Evolutionary conservation across 1,140 invertebrate genomes (phyloP).

Genomic region (Plectrocnemia conspersa): DNA sequence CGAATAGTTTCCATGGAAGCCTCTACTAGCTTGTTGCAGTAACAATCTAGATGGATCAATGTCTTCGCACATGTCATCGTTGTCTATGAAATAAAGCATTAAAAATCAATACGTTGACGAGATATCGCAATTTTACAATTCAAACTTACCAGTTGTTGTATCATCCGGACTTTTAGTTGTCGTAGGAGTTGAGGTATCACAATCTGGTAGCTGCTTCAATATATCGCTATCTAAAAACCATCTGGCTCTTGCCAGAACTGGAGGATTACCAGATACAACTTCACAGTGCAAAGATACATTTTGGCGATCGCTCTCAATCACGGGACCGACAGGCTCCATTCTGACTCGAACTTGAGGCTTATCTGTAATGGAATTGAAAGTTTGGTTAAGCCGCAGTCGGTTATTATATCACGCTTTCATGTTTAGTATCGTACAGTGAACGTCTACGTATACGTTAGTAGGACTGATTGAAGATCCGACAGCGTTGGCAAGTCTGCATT

Average conservation of each 20-base stretch:
- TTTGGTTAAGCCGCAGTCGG: not conserved
- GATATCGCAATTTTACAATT: not conserved
- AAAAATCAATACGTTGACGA: slow-evolving; percentile 3
- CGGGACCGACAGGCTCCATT: slow-evolving; percentile 69
- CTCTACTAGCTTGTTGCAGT: slow-evolving; percentile 72
- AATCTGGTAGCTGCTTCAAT: slow-evolving; percentile 80
- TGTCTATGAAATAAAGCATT: slow-evolving; percentile 19
- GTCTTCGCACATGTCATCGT: slow-evolving; percentile 63
- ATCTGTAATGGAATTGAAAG: slow-evolving; percentile 43
- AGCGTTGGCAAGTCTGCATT: slow-evolving; percentile 70
- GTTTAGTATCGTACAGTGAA: slow-evolving; percentile 64
- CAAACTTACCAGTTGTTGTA: slow-evolving; percentile 6
- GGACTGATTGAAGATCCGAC: slow-evolving; percentile 68
- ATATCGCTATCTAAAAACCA: slow-evolving; percentile 82
- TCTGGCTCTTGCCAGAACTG: slow-evolving; percentile 59
- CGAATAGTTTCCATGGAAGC: slow-evolving; percentile 88
- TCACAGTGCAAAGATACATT: slow-evolving; percentile 82
- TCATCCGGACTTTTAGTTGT: slow-evolving; percentile 45
- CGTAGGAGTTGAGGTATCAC: too few species aligned
- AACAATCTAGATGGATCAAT: slow-evolving; percentile 80
- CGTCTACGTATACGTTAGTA: slow-evolving; percentile 64
- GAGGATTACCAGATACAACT: slow-evolving; percentile 64
- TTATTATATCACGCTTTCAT: not conserved
- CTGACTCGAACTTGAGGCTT: slow-evolving; percentile 70
- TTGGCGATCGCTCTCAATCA: slow-evolving; percentile 71